Evolutionary conservation across 1,140 invertebrate genomes (phyloP).

Genomic region (Temnothorax nylanderi): DNA sequence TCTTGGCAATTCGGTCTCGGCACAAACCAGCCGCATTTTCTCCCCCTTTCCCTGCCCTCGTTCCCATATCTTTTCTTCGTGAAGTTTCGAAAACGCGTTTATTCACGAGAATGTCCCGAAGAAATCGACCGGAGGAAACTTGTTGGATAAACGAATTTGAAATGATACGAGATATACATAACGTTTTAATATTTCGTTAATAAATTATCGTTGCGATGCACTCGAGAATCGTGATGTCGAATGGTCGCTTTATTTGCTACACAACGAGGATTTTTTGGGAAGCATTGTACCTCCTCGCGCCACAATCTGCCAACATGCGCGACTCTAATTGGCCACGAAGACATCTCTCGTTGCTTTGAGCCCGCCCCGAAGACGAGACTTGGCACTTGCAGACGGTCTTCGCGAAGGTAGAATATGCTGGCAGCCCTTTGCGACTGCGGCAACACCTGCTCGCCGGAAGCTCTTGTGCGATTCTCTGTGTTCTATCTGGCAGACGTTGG

Average conservation of each 20-base stretch:
- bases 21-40: neutral
- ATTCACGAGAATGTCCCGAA: neutral
- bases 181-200: neutral
- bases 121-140: neutral
- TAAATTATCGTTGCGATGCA: neutral
- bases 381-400: slow-evolving; percentile 29
- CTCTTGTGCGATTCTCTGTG: slow-evolving; percentile 14
- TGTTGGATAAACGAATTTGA: neutral
- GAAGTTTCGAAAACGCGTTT: neutral
- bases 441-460: slow-evolving; percentile 17
- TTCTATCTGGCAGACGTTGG: neutral
- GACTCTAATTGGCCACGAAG: slow-evolving; percentile 40
- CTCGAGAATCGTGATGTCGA: neutral
- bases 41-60: neutral
- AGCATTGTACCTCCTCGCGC: neutral
- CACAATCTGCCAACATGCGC: slow-evolving; percentile 18
- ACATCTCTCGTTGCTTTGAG: slow-evolving; percentile 30
- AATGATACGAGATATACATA: neutral
- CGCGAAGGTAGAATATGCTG: slow-evolving; percentile 30
- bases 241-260: neutral
- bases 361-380: slow-evolving; percentile 33
- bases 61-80: neutral
- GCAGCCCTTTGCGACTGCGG: slow-evolving; percentile 31
- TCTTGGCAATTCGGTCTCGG: slow-evolving; percentile 71
- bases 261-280: neutral